A percentile compares a stretch with the other conserved stretches of the same genome.
Evolutionary conservation across 30 jellyfish, hydroid and myxozoan genomes (phyloP).

Genomic region (Turritopsis dohrnii): DNA sequence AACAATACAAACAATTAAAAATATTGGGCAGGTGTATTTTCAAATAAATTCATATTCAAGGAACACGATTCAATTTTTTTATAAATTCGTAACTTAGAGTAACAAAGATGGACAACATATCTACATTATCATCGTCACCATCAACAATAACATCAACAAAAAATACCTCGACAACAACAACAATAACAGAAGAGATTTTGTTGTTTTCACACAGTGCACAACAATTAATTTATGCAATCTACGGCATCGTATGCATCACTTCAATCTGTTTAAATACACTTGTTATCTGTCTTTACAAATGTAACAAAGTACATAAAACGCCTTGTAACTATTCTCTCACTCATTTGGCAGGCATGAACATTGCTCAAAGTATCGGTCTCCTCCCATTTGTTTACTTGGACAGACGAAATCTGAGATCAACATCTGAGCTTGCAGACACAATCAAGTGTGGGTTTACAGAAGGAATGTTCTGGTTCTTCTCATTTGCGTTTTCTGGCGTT

Average conservation of each 20-base stretch:
- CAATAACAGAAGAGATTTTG: not conserved
- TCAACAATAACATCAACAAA: too few relatives aligned
- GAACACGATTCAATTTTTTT: not conserved
- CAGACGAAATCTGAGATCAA: not conserved
- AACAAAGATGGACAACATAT: too few relatives aligned
- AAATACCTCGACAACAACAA: too few relatives aligned
- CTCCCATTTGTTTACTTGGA: not conserved
- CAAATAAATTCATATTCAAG: not conserved
- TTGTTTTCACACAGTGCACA: not conserved
- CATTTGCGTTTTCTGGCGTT: not conserved
- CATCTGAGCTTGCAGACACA: not conserved
- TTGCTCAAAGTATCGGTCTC: not conserved
- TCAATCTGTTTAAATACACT: not conserved
- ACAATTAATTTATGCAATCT: not conserved
- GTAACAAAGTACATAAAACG: not conserved
- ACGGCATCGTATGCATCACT: not conserved
- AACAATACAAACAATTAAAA: not conserved
- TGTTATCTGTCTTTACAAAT: not conserved
- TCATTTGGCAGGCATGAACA: conserved; percentile 1
- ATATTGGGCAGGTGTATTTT: not conserved
- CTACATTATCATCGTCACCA: too few relatives aligned
- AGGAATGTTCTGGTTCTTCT: not conserved
- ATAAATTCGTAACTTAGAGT: not conserved
- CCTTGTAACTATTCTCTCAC: not conserved
- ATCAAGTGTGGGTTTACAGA: conserved; percentile 9